Evolutionary conservation across 2,797 vertebrate genomes (phyloP).

Genomic region (Serranus cabrilla): DNA sequence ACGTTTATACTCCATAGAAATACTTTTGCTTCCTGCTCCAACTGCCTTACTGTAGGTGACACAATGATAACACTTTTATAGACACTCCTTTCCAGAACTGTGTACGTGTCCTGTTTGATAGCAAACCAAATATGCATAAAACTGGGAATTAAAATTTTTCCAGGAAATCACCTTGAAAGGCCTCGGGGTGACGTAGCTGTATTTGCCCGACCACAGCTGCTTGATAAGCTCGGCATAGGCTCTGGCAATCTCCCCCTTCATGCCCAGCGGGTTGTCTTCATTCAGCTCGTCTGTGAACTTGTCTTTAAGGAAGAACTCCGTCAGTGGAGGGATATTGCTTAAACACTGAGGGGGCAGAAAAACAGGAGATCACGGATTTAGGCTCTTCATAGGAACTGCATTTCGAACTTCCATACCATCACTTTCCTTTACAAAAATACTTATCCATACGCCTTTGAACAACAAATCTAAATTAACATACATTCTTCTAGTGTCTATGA

Average conservation of each 20-base stretch:
- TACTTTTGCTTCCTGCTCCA: not conserved
- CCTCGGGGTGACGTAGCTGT: conserved; percentile 95
- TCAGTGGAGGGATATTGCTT: conserved; percentile 97
- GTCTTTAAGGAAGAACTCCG: conserved; percentile 97
- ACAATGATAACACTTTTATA: not conserved
- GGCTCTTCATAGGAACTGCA: not conserved
- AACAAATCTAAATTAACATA: too few species aligned
- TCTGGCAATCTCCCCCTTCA: conserved; percentile 98
- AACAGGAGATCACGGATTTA: conserved; percentile 17
- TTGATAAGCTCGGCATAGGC: conserved; percentile 96
- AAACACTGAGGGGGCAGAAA: conserved; percentile 89
- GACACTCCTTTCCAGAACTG: not conserved
- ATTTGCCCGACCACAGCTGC: conserved; percentile 98
- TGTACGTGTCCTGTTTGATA: not conserved
- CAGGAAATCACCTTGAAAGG: conserved; percentile 92
- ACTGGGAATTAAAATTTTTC: not conserved
- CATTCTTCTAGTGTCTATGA: not conserved
- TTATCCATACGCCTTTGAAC: too few species aligned
- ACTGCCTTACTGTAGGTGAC: not conserved
- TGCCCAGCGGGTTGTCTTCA: conserved; percentile 97
- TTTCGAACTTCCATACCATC: not conserved
- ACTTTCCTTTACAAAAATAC: not conserved
- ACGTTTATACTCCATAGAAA: not conserved
- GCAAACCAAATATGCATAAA: not conserved
- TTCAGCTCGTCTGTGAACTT: conserved; percentile 97